Evolutionary conservation across 2,113 vertebrate genomes (phyloP), one percentile per base, ranked within the genome.

Genomic region (Elephantulus edwardii): DNA sequence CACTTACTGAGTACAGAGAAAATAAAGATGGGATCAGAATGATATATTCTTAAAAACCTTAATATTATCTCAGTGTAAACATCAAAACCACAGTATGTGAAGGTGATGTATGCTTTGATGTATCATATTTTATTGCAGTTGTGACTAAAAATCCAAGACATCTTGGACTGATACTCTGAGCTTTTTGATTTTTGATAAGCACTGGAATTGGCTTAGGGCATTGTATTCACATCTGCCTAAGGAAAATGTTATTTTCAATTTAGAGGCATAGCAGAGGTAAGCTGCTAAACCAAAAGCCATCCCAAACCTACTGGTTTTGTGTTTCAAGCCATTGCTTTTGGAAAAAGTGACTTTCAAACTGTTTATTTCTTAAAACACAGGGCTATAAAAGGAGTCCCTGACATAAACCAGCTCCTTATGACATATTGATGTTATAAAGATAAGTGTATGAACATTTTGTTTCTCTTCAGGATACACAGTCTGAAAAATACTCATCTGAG

Each of bases 311-410:
- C 40, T 71, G 30, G 48, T 71, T 85, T 92, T 91, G 26, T 77
- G 48, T 95, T 94, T 94, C 93, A 95, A 81, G 60, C 30, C 33
- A 76, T 58, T 85, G 48, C 26, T 60, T 83, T 30, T 48, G 28
- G 82, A 46, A 90, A 92, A 91, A 60, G 42, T 84, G 85, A 92
- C 30, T 86, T 92, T 87, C 14, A 72, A 91, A 83, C 80, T 93
- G 85, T 93, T 93, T 92, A 93, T 93, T 94, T 93, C 82, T 92
- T 94, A 86, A 44, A 92, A 96, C 86, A 87, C 72, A 71, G 58
- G 30, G 71, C 89, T 94, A 90, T 90, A 94, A 93, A 93, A 86
- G 92, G 81, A 86, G 70, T 58, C 48, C 83, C 84, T 94, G 94
- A 95, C 83, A 80, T 92, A 78, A 95, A 93, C 86, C 86, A 95